These are phyloP conservation scores for Napeogenes inachia DNA, from an alignment of 2,888 invertebrate genomes.

Conservation along the genomic window DNA sequence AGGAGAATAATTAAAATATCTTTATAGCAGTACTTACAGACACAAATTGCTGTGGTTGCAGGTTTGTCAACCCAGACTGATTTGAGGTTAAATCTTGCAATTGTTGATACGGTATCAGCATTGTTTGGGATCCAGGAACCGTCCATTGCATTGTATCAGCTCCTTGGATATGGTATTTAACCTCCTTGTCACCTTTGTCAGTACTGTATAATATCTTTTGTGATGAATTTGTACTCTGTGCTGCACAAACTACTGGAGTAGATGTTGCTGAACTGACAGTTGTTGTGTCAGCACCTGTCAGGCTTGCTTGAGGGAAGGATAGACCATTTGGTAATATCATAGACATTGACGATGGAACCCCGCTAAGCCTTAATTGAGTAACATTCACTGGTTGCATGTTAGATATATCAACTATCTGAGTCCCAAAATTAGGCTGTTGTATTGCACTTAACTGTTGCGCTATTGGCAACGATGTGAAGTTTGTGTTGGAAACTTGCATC, in stretches of 20 bases:
- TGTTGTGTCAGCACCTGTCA: slow-evolving; percentile 60
- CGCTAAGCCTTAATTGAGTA: slow-evolving; percentile 63
- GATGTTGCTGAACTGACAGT: slow-evolving; percentile 67
- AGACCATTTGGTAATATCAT: slow-evolving; percentile 69
- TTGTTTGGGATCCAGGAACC: slow-evolving; percentile 68
- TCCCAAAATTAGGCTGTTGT: slow-evolving; percentile 66
- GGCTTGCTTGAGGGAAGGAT: slow-evolving; percentile 62
- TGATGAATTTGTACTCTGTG: slow-evolving; percentile 62
- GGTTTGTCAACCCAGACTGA: slow-evolving; percentile 56
- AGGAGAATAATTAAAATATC: slow-evolving; percentile 2
- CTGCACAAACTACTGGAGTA: slow-evolving; percentile 70
- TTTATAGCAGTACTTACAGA: slow-evolving; percentile 53
- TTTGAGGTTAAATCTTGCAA: slow-evolving; percentile 60
- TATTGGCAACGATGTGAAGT: slow-evolving; percentile 64
- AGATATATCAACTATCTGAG: slow-evolving; percentile 66
- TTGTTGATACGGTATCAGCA: slow-evolving; percentile 71
- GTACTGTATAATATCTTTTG: slow-evolving; percentile 69
- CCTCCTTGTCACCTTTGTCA: slow-evolving; percentile 68
- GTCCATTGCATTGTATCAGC: slow-evolving; percentile 68
- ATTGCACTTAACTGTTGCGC: slow-evolving; percentile 54
- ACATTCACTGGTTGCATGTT: slow-evolving; percentile 71
- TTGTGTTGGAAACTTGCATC: slow-evolving; percentile 64
- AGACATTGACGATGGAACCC: slow-evolving; percentile 70
- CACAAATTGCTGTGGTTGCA: slow-evolving; percentile 69
- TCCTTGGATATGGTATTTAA: slow-evolving; percentile 70